A percentile compares a stretch with the other conserved stretches of the same genome.
Evolutionary conservation across 2,888 invertebrate species (phyloP).

Genomic region (Strigamia transsilvanica): DNA sequence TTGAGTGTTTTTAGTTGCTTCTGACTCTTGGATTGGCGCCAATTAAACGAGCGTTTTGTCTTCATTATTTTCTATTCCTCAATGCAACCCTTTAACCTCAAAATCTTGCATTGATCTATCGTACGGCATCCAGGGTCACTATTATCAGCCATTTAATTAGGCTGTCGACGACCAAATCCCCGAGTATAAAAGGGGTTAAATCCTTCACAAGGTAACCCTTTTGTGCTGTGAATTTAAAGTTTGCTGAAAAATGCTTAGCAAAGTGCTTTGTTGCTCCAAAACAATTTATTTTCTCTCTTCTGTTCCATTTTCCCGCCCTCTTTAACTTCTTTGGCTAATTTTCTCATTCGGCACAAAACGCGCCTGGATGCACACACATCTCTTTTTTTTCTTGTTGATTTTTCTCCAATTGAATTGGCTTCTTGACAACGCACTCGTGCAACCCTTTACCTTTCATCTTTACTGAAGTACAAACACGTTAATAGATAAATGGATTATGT

Average conservation of each 20-base stretch:
- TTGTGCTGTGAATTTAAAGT: not conserved
- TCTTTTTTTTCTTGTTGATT: not conserved
- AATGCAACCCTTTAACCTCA: slow-evolving; percentile 4
- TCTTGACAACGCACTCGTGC: slow-evolving; percentile 2
- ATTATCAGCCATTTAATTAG: slow-evolving; percentile 8
- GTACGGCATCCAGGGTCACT: not conserved
- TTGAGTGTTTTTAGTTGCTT: not conserved
- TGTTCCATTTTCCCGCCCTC: not conserved
- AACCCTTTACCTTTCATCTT: slow-evolving; percentile 19
- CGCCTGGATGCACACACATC: not conserved
- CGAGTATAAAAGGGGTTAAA: not conserved
- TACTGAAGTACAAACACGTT: not conserved
- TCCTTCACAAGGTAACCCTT: not conserved
- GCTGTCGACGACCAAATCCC: not conserved
- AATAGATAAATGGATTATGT: slow-evolving; percentile 1
- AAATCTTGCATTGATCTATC: not conserved
- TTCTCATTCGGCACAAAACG: not conserved
- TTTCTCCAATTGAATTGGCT: slow-evolving; percentile 20
- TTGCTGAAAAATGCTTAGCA: not conserved
- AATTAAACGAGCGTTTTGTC: slow-evolving; percentile 16
- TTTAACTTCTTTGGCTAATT: not conserved
- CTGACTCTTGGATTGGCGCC: slow-evolving; percentile 15
- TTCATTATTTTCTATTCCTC: slow-evolving; percentile 13
- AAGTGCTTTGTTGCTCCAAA: not conserved
- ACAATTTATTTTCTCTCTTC: not conserved